Evolutionary conservation across 2,797 vertebrate genomes (phyloP).

Genomic region (Enoplosus armatus): DNA sequence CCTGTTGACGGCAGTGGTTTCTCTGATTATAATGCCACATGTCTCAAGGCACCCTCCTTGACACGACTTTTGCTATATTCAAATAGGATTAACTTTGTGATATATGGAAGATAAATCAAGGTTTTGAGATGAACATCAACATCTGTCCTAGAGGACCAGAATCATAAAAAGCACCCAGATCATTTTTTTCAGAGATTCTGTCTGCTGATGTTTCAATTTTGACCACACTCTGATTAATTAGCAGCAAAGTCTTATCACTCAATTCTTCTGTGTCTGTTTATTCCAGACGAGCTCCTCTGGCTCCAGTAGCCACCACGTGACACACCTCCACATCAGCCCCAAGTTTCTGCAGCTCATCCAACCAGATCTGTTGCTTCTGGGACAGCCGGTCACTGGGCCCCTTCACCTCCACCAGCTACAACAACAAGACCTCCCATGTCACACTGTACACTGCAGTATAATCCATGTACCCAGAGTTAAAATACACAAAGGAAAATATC

Average conservation of each 20-base stretch:
- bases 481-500: not conserved
- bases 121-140: conserved; percentile 1
- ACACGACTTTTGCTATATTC: not conserved
- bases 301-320: conserved; percentile 90
- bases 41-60: not conserved
- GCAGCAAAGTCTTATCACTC: conserved; percentile 35
- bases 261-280: conserved; percentile 41
- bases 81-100: not conserved
- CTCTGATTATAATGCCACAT: conserved; percentile 16
- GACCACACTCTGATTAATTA: conserved; percentile 15
- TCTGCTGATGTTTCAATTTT: conserved; percentile 13
- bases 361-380: conserved; percentile 95
- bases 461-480: not conserved
- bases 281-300: conserved; percentile 84
- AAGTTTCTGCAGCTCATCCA: conserved; percentile 91
- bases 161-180: not conserved
- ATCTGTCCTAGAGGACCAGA: not conserved
- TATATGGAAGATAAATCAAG: not conserved
- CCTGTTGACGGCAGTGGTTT: conserved; percentile 29
- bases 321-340: conserved; percentile 96
- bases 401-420: conserved; percentile 97
- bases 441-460: not conserved
- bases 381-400: conserved; percentile 95
- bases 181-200: not conserved
- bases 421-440: conserved; percentile 31